Conservation (phyloP, 2,113 vertebrate genomes). For the Epinephelus lanceolatus region DNA sequence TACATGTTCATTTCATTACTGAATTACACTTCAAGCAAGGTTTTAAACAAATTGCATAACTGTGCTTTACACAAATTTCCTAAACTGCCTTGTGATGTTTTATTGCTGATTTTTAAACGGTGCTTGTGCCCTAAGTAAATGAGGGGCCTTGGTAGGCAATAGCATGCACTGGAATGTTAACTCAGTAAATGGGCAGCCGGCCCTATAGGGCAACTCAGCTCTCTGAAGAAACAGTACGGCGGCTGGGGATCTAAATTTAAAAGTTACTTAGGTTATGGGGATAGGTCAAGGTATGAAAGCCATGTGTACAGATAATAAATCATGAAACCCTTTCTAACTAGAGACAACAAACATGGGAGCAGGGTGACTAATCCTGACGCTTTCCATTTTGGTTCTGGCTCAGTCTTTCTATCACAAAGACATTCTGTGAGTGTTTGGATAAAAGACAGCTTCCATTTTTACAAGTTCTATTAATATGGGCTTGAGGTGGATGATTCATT, state of each 20-base stretch:
- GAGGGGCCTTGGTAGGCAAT: conserved; percentile 36
- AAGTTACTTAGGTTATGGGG: conserved; percentile 29
- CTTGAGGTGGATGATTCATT: conserved; percentile 79
- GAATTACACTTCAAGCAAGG: conserved; percentile 36
- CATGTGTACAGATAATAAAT: conserved; percentile 34
- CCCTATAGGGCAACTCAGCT: conserved; percentile 16
- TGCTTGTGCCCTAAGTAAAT: conserved; percentile 31
- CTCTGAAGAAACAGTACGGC: conserved; percentile 16
- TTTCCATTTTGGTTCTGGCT: conserved; percentile 70
- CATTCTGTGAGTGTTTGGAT: conserved; percentile 72
- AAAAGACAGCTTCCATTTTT: conserved; percentile 77
- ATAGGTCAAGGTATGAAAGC: conserved; percentile 35
- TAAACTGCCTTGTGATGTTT: conserved; percentile 38
- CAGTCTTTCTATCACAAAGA: conserved; percentile 62
- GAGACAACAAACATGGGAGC: conserved; percentile 51
- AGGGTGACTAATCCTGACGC: conserved; percentile 62
- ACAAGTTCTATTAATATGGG: conserved; percentile 80
- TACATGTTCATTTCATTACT: conserved; percentile 48
- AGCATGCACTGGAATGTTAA: conserved; percentile 45
- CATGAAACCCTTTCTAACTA: conserved; percentile 34
- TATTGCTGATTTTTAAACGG: conserved; percentile 39
- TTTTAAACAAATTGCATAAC: conserved; percentile 50
- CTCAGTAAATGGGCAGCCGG: conserved; percentile 41
- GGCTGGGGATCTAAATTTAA: conserved; percentile 43
- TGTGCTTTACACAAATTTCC: conserved; percentile 31